Percentiles rank a stretch among this genome's conserved stretches.
These are phyloP conservation scores for Smutsia gigantea DNA, from an alignment of 2,797 vertebrate species.

Conservation along the genomic window DNA sequence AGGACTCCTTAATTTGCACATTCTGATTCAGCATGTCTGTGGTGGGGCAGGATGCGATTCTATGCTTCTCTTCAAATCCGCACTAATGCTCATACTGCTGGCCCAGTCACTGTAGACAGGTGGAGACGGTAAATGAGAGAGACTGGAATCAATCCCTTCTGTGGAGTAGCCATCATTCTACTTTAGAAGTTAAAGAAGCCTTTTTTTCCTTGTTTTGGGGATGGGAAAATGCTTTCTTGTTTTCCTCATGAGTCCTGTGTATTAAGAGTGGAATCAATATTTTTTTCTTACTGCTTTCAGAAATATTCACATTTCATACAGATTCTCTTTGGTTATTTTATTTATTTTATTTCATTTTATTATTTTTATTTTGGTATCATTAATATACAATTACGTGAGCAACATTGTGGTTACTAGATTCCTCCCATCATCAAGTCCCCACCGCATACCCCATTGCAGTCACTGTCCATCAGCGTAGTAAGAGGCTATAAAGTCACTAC, in stretches of 20 bases:
- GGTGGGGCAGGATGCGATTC: not conserved
- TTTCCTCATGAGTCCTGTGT: not conserved
- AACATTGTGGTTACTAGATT: no score
- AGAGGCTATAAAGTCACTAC: no score
- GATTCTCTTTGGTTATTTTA: not conserved
- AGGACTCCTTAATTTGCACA: not conserved
- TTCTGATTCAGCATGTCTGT: not conserved
- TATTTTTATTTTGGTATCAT: no score
- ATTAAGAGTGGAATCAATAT: not conserved
- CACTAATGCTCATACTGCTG: not conserved
- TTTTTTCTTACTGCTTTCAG: not conserved
- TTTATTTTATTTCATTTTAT: no score
- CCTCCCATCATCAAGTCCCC: no score
- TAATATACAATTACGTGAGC: no score
- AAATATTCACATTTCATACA: not conserved
- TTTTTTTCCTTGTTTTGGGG: not conserved
- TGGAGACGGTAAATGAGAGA: not conserved
- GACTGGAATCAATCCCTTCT: not conserved
- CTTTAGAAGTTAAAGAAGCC: conserved; percentile 1
- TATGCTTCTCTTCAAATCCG: not conserved
- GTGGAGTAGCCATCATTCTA: not conserved
- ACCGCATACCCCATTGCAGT: no score
- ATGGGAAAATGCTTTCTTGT: not conserved
- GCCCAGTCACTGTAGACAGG: not conserved
- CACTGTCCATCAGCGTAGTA: no score